Evolutionary conservation across 2,888 invertebrate species (phyloP).

Genomic region (Pterostichus niger): DNA sequence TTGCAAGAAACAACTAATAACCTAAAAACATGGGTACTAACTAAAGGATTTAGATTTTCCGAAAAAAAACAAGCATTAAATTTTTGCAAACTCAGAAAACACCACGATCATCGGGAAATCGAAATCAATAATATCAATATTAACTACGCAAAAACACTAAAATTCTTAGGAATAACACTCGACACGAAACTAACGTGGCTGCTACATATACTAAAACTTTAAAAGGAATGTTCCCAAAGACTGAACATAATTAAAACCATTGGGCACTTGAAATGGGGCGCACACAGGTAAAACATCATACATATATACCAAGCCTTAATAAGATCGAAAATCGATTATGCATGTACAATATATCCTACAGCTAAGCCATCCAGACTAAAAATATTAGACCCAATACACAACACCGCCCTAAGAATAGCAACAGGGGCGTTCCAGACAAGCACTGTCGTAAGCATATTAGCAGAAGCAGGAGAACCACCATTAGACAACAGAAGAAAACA

Average conservation of each 20-base stretch:
- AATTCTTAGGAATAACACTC: not conserved
- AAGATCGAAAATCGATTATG: not conserved
- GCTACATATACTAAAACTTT: not conserved
- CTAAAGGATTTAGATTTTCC: not conserved
- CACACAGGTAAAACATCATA: conserved; percentile 10
- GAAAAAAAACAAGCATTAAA: not conserved
- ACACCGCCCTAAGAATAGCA: too few relatives aligned
- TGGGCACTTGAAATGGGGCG: too few relatives aligned
- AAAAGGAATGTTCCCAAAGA: conserved; percentile 5
- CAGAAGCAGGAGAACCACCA: conserved; percentile 29
- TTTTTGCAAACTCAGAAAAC: not conserved
- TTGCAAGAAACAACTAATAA: too few relatives aligned
- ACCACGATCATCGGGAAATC: conserved; percentile 19
- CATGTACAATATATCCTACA: conserved; percentile 10
- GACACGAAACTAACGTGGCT: conserved; percentile 10
- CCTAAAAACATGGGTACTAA: too few relatives aligned
- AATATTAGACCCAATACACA: conserved; percentile 28
- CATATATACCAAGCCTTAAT: too few relatives aligned
- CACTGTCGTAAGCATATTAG: conserved; percentile 5
- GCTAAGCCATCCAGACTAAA: conserved; percentile 7
- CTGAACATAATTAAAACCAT: conserved; percentile 20
- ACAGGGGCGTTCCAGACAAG: conserved; percentile 42
- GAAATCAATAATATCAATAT: not conserved
- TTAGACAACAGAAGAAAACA: conserved; percentile 10
- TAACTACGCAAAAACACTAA: not conserved